Conservation (phyloP, 2,888 invertebrate genomes). For the Margaritifera margaritifera region DNA sequence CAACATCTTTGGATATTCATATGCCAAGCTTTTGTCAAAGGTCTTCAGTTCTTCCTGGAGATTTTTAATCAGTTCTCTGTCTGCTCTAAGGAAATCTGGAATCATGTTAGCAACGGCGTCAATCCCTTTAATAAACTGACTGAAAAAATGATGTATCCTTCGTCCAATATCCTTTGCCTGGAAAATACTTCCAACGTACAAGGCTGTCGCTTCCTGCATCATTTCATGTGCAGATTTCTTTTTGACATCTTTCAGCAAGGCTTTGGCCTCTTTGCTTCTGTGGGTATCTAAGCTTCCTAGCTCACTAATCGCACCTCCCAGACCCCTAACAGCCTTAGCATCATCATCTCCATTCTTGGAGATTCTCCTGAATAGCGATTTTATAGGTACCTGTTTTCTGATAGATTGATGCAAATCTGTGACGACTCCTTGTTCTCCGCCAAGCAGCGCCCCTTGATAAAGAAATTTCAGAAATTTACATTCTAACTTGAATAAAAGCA, state of each 20-base stretch:
- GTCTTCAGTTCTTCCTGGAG: conserved; percentile 44
- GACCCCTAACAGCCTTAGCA: conserved; percentile 34
- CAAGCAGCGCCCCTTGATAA: conserved; percentile 47
- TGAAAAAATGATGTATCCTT: conserved; percentile 52
- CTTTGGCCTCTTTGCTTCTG: conserved; percentile 41
- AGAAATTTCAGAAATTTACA: too few relatives aligned
- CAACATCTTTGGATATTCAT: conserved; percentile 46
- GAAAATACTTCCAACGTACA: conserved; percentile 43
- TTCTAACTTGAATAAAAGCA: too few relatives aligned
- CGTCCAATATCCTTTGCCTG: conserved; percentile 37
- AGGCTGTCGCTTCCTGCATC: conserved; percentile 50
- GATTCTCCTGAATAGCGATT: conserved; percentile 40
- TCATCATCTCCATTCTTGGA: conserved; percentile 40
- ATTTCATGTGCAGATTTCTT: conserved; percentile 25
- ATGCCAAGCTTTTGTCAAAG: conserved; percentile 41
- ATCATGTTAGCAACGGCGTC: conserved; percentile 54
- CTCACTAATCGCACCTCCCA: conserved; percentile 52
- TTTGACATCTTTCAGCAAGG: conserved; percentile 45
- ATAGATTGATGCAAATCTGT: conserved; percentile 56
- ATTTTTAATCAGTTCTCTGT: conserved; percentile 50
- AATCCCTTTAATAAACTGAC: conserved; percentile 48
- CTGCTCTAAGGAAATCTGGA: conserved; percentile 62
- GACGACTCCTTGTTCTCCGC: conserved; percentile 47
- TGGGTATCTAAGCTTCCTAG: conserved; percentile 35
- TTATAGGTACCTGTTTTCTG: conserved; percentile 49